These are phyloP conservation scores for Trichopria drosophilae DNA, from an alignment of 2,888 invertebrate species.

Conservation along the genomic window DNA sequence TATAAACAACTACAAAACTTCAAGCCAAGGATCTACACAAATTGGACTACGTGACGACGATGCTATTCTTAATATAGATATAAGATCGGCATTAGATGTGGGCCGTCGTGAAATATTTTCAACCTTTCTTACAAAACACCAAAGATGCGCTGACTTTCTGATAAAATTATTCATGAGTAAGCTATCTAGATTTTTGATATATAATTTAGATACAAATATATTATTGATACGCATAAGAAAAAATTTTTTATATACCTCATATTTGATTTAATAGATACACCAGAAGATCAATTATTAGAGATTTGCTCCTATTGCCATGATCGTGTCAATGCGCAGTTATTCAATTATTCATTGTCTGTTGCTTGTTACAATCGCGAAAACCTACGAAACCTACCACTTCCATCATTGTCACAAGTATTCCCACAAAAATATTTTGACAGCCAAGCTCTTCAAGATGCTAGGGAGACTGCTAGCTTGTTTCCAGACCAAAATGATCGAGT, in stretches of 20 bases:
- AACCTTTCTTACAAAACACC: slow-evolving; percentile 72
- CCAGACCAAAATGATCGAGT: slow-evolving; percentile 68
- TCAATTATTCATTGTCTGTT: slow-evolving; percentile 77
- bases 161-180: slow-evolving; percentile 71
- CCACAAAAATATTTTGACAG: slow-evolving; percentile 82
- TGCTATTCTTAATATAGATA: too few species aligned
- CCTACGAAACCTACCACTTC: slow-evolving; percentile 70
- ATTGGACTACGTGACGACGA: too few species aligned
- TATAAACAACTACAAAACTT: too few species aligned
- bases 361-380: slow-evolving; percentile 75
- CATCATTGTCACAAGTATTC: slow-evolving; percentile 76
- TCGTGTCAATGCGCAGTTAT: slow-evolving; percentile 76
- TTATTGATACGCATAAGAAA: too few species aligned
- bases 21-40: too few species aligned
- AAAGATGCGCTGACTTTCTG: slow-evolving; percentile 70
- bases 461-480: slow-evolving; percentile 70
- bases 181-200: too few species aligned
- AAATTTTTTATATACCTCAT: too few species aligned
- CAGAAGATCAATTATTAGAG: slow-evolving; percentile 74
- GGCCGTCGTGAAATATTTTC: slow-evolving; percentile 72
- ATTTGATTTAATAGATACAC: too few species aligned
- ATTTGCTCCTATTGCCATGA: slow-evolving; percentile 71
- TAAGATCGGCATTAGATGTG: slow-evolving; percentile 65
- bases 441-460: slow-evolving; percentile 69
- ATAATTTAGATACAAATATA: too few species aligned